Evolutionary conservation across 2,888 invertebrate species (phyloP), one percentile per base, ranked within the genome.

Genomic region (Apodemia mormo): DNA sequence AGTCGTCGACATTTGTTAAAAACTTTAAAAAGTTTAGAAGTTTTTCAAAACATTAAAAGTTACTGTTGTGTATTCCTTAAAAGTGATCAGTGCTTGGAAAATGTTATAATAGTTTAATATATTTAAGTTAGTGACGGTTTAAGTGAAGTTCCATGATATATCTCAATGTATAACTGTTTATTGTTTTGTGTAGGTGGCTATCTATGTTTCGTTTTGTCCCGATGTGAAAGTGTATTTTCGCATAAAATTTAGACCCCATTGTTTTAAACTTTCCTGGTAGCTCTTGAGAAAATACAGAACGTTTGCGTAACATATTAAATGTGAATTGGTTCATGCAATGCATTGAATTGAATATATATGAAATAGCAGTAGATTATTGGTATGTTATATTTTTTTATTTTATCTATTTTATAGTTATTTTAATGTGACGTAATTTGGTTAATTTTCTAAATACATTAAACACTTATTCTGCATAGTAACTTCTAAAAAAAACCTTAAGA

Each of bases 201-300:
- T 81, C 74, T 77, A 78, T 81, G 81, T 82, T 78, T 87, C 74
- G 83, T 83, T 84, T 84, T 82, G 85, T 81, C 81, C 83, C 82
- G 82, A 86, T 90, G 92, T 92, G 93, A 93, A 93, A 93, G 93
- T 93, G 89, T 83, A 80, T 90, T 88, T 88, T 90, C 88, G 89
- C 90, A 88, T 91, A 89, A 87, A 90, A 89, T 92, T 92, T 86
- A 85, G 88, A 86, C 85, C 90, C 92, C 89, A 93, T 93, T 93
- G 93, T 92, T 90, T 85, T 76, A 81, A 81, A 85, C 83, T 86
- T 90, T 90, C 89, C 86, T 86, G 86, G 85, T 88, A 83, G 81
- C 82, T 79, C 79, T 83, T 86, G 85, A 85, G 88, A 89, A 89
- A 87, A 87, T 81, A 79, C 78, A 80, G 72, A 80, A 75, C 76